Evolutionary conservation across 2,113 vertebrate genomes (phyloP).

Genomic region (Pungitius pungitius): DNA sequence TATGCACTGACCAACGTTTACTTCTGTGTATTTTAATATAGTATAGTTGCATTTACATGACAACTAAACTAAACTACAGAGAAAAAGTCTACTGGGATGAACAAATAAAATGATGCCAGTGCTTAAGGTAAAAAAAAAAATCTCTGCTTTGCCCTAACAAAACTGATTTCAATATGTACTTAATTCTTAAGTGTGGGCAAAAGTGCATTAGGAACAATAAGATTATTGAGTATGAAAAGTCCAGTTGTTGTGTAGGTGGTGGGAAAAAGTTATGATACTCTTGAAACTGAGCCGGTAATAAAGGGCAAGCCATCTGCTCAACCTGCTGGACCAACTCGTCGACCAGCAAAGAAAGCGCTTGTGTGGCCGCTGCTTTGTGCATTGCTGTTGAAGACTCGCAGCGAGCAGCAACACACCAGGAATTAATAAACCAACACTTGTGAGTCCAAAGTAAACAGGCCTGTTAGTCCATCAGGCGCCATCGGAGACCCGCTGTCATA

Average conservation of each 20-base stretch:
- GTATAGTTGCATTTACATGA: background rate
- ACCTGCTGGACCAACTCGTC: constrained; percentile 12
- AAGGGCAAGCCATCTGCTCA: constrained; percentile 42
- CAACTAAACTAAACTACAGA: constrained; percentile 3
- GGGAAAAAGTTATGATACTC: constrained; percentile 22
- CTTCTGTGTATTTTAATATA: background rate
- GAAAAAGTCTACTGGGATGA: background rate
- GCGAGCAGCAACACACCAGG: constrained; percentile 50
- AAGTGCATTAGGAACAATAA: constrained; percentile 24
- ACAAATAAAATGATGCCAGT: background rate
- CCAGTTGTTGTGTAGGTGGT: constrained; percentile 46
- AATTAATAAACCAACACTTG: constrained; percentile 74
- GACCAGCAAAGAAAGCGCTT: constrained; percentile 12
- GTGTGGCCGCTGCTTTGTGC: constrained; percentile 20
- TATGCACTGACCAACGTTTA: background rate
- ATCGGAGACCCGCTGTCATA: constrained; percentile 70
- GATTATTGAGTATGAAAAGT: constrained; percentile 30
- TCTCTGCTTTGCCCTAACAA: background rate
- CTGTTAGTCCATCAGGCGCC: constrained; percentile 73
- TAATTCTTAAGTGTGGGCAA: constrained; percentile 6
- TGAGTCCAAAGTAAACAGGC: constrained; percentile 73
- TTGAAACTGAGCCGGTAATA: constrained; percentile 28
- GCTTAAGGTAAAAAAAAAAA: too few relatives aligned
- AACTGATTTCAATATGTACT: constrained; percentile 31
- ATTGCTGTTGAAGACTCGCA: constrained; percentile 58